Conservation (phyloP, 2,113 vertebrate genomes). For the Syngnathus typhle region DNA sequence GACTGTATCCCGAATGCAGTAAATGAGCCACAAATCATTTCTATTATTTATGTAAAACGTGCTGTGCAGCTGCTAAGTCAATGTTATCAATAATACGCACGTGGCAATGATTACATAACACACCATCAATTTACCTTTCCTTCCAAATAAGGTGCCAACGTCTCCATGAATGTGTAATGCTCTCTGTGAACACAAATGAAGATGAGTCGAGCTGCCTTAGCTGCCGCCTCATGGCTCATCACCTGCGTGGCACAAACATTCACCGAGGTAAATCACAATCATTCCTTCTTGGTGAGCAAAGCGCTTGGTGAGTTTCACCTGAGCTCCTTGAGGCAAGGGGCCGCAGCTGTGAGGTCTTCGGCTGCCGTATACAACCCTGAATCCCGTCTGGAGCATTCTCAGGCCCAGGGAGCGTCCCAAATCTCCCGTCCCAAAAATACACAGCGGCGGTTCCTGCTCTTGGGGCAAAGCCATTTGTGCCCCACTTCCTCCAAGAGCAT, state of each 20-base stretch:
- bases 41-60: not conserved
- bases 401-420: slow-evolving; percentile 48
- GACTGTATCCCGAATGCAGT: no score
- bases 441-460: slow-evolving; percentile 31
- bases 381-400: slow-evolving; percentile 55
- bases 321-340: slow-evolving; percentile 50
- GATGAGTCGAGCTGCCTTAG: slow-evolving; percentile 69
- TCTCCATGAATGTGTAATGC: slow-evolving; percentile 76
- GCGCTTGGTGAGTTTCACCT: slow-evolving; percentile 34
- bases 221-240: slow-evolving; percentile 73
- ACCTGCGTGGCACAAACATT: slow-evolving; percentile 52
- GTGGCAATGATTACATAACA: not conserved
- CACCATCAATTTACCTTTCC: slow-evolving; percentile 69
- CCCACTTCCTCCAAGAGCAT: slow-evolving; percentile 16
- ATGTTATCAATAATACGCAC: not conserved
- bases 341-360: slow-evolving; percentile 54
- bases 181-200: slow-evolving; percentile 81
- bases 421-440: slow-evolving; percentile 58
- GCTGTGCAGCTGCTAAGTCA: not conserved
- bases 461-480: not conserved
- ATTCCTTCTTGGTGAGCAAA: not conserved
- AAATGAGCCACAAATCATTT: not conserved
- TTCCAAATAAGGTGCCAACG: slow-evolving; percentile 63
- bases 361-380: slow-evolving; percentile 56
- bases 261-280: not conserved